Evolutionary conservation across 2,888 invertebrate species (phyloP), one percentile per base, ranked within the genome.

Genomic region (Eurytoma adleriae): DNA sequence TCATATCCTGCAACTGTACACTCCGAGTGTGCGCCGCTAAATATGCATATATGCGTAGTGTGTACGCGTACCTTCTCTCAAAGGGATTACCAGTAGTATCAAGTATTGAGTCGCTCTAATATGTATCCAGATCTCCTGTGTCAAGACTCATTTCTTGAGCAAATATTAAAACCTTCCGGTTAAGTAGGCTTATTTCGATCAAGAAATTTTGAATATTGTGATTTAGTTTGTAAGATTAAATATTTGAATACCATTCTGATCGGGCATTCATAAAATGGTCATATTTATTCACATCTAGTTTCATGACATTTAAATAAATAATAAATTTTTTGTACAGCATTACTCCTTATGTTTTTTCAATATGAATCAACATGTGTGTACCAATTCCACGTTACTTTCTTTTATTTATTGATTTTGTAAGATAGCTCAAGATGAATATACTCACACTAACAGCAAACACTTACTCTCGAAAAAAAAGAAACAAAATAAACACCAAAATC

Each of bases 41-140:
- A 76, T 76, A 68, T 69, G 40, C 68, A 68, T 52, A 67, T 50
- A 59, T 59, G 59, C 57, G 57, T 27, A 5, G 64, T 64, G 40
- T n/a, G 14, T 24, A 73, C 16, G 30, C 14, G 12, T 13, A n/a
- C 14, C 14, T 30, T 50, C 50, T 14, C 64, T 48, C 69, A 70
- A 70, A 77, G 70, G 56, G 27, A 56, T 48, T 48, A 57, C 77
- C 57, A 77, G 64, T 76, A 61, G 18, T 69, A 69, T 76, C 69
- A 69, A 68, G 69, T 27, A 54, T 64, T 30, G 30, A 64, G 56
- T 57, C 27, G 68, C n/a, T 30, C 54, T 56, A n/a, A 68, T 27
- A 27, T 54, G 52, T 5, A 16, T 4, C n/a, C 16, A 14, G 16
- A n/a, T 56, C n/a, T n/a, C 4, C 18, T 59, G 20, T 59, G 14